Conservation (phyloP, 2,888 invertebrate genomes). For the Automeris io region DNA sequence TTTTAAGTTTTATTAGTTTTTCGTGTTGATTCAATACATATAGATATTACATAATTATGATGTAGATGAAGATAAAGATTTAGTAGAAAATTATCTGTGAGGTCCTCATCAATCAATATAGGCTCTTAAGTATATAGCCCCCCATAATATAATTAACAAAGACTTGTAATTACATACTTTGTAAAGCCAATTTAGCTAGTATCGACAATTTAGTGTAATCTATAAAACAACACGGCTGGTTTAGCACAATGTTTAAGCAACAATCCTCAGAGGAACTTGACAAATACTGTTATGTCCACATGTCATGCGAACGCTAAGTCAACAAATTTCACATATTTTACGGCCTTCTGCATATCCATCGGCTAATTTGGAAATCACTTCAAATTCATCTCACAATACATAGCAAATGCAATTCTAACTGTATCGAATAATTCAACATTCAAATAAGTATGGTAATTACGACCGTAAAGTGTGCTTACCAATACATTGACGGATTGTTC, state of each 20-base stretch:
- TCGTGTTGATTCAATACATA: too few relatives aligned
- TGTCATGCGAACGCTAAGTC: slow-evolving; percentile 37
- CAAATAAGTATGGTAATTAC: slow-evolving; percentile 18
- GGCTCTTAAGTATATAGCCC: too few relatives aligned
- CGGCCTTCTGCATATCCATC: slow-evolving; percentile 31
- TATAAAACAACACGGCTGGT: neutral
- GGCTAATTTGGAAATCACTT: slow-evolving; percentile 13
- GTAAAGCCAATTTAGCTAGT: neutral
- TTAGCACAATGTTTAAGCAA: slow-evolving; percentile 10
- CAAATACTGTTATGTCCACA: slow-evolving; percentile 26
- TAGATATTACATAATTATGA: too few relatives aligned
- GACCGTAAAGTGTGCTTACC: slow-evolving; percentile 15
- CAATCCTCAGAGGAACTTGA: slow-evolving; percentile 21
- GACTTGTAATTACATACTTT: too few relatives aligned
- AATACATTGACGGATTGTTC: slow-evolving; percentile 18
- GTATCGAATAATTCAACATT: slow-evolving; percentile 15
- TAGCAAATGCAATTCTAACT: slow-evolving; percentile 14
- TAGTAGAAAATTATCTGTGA: too few relatives aligned
- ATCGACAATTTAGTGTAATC: neutral
- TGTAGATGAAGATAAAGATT: too few relatives aligned
- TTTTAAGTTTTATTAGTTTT: too few relatives aligned
- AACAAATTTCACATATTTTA: slow-evolving; percentile 38
- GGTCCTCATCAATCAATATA: too few relatives aligned
- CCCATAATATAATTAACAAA: too few relatives aligned
- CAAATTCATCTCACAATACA: slow-evolving; percentile 22